phyloP scores from a whole-genome alignment of 1,140 invertebrate species.

The Chlorops oryzae region DNA sequence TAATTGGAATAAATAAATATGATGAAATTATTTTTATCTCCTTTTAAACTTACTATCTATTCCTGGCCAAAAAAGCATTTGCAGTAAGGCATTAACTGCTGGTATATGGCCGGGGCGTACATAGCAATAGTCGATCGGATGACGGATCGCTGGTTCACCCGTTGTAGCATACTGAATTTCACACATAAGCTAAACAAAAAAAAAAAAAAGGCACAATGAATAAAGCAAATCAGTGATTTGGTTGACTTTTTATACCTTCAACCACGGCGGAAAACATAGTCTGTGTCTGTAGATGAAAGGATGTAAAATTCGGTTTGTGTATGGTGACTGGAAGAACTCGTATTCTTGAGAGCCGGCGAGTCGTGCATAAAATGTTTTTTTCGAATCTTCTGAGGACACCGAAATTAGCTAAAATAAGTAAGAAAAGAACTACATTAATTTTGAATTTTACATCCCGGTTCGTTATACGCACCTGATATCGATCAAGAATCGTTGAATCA shows the following conservation, averaged over 20 bases:
- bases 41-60: slow-evolving; percentile 68
- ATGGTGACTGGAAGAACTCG: slow-evolving; percentile 43
- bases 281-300: slow-evolving; percentile 42
- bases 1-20: too few species aligned
- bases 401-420: slow-evolving; percentile 21
- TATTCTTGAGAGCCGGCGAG: slow-evolving; percentile 29
- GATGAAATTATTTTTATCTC: not conserved
- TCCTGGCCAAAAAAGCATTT: slow-evolving; percentile 83
- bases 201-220: slow-evolving; percentile 8
- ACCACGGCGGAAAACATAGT: slow-evolving; percentile 32
- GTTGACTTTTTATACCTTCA: slow-evolving; percentile 23
- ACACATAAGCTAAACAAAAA: slow-evolving; percentile 31
- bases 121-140: slow-evolving; percentile 77
- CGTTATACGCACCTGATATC: slow-evolving; percentile 34
- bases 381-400: slow-evolving; percentile 16
- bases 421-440: not conserved
- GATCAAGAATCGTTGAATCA: slow-evolving; percentile 47
- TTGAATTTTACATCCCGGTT: not conserved
- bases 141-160: slow-evolving; percentile 39
- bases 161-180: slow-evolving; percentile 37
- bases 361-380: slow-evolving; percentile 31
- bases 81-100: slow-evolving; percentile 74
- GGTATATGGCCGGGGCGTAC: slow-evolving; percentile 81
- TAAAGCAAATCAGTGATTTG: slow-evolving; percentile 44
- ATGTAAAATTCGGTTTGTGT: slow-evolving; percentile 37